Conservation (phyloP, 2,113 vertebrate species). For the Onychorhynchus coronatus region DNA sequence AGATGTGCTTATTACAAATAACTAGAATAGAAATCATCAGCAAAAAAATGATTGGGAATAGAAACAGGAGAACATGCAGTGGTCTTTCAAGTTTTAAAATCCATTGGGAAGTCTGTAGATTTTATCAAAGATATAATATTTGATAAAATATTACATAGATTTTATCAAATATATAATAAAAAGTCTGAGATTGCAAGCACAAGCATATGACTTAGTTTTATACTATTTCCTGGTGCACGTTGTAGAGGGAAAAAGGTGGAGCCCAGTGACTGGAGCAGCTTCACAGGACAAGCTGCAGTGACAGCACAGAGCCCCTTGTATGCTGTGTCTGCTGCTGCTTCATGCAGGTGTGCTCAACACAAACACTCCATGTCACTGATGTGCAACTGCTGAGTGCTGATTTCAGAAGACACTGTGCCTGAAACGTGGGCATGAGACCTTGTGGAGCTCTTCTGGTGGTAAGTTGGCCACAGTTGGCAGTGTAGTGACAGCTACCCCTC, state of each 20-base stretch:
- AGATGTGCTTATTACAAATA: conserved; percentile 12
- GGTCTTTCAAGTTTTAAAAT: neutral
- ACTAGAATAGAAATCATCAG: neutral
- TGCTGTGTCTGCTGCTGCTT: rapidly evolving
- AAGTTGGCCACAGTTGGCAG: neutral
- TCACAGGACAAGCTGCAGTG: neutral
- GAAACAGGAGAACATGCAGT: neutral
- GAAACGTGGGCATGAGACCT: neutral
- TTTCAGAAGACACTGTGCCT: neutral
- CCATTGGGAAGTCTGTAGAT: neutral
- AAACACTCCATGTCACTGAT: rapidly evolving
- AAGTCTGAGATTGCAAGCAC: neutral
- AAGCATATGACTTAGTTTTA: neutral
- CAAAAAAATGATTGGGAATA: neutral
- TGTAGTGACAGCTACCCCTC: neutral
- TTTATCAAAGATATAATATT: neutral
- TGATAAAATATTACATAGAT: neutral
- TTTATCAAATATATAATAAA: neutral
- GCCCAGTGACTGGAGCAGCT: neutral
- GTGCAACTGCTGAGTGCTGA: rapidly evolving
- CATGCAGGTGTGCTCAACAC: rapidly evolving
- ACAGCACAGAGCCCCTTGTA: neutral
- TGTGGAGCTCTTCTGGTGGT: neutral
- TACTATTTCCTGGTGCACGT: rapidly evolving
- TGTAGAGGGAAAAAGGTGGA: neutral